These are phyloP conservation scores for Merluccius polli DNA, from an alignment of 2,797 vertebrate genomes.

Conservation along the genomic window DNA sequence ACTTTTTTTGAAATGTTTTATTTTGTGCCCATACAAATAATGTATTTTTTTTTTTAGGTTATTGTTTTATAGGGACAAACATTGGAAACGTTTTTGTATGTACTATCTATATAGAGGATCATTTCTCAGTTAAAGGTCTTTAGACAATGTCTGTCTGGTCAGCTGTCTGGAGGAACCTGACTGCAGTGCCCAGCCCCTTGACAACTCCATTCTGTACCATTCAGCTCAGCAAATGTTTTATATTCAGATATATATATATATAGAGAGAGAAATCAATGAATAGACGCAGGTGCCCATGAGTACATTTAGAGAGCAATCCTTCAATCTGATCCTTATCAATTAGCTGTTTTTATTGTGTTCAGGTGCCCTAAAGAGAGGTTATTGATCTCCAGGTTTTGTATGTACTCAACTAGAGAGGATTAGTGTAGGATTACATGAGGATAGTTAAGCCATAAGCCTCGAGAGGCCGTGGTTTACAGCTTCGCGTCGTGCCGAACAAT, in stretches of 20 bases:
- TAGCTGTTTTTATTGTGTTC: neutral
- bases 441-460: no score
- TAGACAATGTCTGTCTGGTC: neutral
- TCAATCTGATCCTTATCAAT: neutral
- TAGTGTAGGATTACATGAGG: neutral
- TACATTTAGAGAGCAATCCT: no score
- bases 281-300: neutral
- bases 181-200: neutral
- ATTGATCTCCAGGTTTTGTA: neutral
- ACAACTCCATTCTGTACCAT: neutral
- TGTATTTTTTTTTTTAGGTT: no score
- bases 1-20: no score
- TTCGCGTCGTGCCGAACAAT: no score
- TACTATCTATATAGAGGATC: conserved; percentile 38
- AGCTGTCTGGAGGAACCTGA: neutral
- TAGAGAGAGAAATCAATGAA: neutral
- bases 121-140: conserved; percentile 18
- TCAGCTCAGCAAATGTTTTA: neutral
- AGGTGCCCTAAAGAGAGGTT: neutral
- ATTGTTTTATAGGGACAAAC: no score
- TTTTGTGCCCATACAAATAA: no score
- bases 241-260: neutral
- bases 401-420: neutral
- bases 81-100: conserved; percentile 52
- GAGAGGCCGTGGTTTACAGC: no score